phyloP scores from a whole-genome alignment of 2,888 invertebrate genomes.

The Pteria penguin region DNA sequence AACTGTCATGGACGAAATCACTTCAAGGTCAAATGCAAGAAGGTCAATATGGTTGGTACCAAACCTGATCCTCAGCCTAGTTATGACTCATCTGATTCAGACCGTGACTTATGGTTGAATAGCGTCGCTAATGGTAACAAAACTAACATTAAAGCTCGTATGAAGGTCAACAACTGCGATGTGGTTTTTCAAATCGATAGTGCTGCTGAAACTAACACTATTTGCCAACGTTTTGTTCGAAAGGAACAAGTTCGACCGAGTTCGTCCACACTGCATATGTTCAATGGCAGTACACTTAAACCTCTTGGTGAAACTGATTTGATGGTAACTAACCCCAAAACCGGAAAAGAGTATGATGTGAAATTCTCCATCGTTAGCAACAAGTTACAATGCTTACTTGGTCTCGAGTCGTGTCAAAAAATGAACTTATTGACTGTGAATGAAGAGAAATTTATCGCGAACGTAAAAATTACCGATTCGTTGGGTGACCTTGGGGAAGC shows the following conservation, averaged over 20 bases:
- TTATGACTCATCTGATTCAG: background rate
- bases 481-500: conserved; percentile 23
- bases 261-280: conserved; percentile 3
- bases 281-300: background rate
- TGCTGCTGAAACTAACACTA: conserved; percentile 43
- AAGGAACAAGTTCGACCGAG: background rate
- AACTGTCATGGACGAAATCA: conserved; percentile 48
- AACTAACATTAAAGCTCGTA: background rate
- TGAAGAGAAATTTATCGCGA: conserved; percentile 10
- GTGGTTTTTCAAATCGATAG: conserved; percentile 47
- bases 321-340: conserved; percentile 4
- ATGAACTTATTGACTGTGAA: conserved; percentile 23
- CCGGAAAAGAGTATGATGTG: background rate
- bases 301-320: conserved; percentile 20
- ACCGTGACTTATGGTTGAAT: background rate
- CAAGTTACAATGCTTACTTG: conserved; percentile 16
- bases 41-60: conserved; percentile 4
- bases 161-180: conserved; percentile 14
- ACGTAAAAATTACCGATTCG: background rate
- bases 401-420: background rate
- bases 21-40: conserved; percentile 36
- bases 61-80: too few species aligned
- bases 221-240: conserved; percentile 6
- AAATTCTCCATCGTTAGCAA: conserved; percentile 20
- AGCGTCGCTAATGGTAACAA: background rate